Evolutionary conservation across 2,113 vertebrate genomes (phyloP).

Genomic region (Neogobius melanostomus): DNA sequence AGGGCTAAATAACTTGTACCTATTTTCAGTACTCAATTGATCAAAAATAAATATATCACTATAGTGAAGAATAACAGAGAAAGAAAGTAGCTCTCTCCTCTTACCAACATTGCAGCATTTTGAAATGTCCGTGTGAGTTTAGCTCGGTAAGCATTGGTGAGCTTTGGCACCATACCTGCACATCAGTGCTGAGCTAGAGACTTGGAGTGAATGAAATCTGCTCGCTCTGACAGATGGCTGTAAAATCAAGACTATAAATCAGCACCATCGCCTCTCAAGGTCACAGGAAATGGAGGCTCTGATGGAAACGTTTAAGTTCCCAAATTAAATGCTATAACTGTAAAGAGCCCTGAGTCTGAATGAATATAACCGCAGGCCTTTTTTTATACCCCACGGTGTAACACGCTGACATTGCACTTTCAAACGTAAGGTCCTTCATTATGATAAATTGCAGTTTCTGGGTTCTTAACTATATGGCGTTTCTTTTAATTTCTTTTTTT

Average conservation of each 20-base stretch:
- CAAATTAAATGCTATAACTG: slow-evolving; percentile 23
- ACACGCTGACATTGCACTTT: slow-evolving; percentile 40
- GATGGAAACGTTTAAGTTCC: slow-evolving; percentile 25
- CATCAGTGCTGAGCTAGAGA: slow-evolving; percentile 1
- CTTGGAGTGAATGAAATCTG: slow-evolving; percentile 1
- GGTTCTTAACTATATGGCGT: neutral
- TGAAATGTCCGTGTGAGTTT: neutral
- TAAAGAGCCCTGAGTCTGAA: slow-evolving; percentile 30
- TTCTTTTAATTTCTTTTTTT: neutral
- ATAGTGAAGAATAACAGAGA: too few species aligned
- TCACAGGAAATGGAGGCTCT: slow-evolving; percentile 22
- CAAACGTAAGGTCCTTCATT: slow-evolving; percentile 13
- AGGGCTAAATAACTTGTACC: too few species aligned
- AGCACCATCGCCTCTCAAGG: slow-evolving; percentile 22
- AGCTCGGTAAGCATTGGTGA: neutral
- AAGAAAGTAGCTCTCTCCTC: neutral
- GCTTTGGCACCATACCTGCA: neutral
- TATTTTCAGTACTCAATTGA: too few species aligned
- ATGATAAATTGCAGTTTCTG: neutral
- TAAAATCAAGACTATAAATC: slow-evolving; percentile 30
- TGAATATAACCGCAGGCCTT: slow-evolving; percentile 33
- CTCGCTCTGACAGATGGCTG: slow-evolving; percentile 10
- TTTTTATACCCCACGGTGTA: slow-evolving; percentile 13
- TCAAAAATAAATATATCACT: too few species aligned
- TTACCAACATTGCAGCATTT: neutral